Evolutionary conservation across 30 jellyfish, hydroid and myxozoan species (phyloP), one percentile per base, ranked within the genome.

Genomic region (Pseudorhiza aurosa): DNA sequence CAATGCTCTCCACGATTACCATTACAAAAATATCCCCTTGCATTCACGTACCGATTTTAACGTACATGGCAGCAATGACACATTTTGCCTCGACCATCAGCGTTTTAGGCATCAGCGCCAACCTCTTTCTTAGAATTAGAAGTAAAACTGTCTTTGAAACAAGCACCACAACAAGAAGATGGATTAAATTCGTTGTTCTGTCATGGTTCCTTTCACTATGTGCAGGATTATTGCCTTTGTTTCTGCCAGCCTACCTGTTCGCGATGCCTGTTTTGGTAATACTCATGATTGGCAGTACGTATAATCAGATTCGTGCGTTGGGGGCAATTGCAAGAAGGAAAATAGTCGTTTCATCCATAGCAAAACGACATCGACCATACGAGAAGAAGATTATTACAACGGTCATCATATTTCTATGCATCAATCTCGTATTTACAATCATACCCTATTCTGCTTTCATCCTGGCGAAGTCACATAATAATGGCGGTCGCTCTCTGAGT

Each of bases 381-480:
- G 70, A 56, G 14, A 56, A 1, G 14, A 15, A 19, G 2, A n/a
- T 56, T 1, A 35, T n/a, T 4, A 56, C 18, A 22, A 56, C 37
- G 18, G 39, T 56, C 4, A 7, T 56, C 4, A 17, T n/a, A 2
- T 56, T 56, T 22, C 4, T 56, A 39, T 56, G 70, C 14, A 31
- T 56, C n/a, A 56, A 56, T 56, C 39, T 56, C 8, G 8, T 14
- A 56, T 56, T 56, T 24, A 7, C 70, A 21, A 24, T 56, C 35
- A n/a, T 56, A 56, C 70, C 70, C 39, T 56, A 56, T 14, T 15
- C 70, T 56, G 70, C 70, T 1, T 56, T 56, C 39, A 56, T 56
- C 14, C 4, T 56, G 28, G 35, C 70, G 40, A 56, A 56, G n/a
- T 17, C 70, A 14, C 19, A 7, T 35, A 17, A 10, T 7, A 17